phyloP scores from a whole-genome alignment of 1,140 invertebrate genomes.

The Zaprionus lachaisei region DNA sequence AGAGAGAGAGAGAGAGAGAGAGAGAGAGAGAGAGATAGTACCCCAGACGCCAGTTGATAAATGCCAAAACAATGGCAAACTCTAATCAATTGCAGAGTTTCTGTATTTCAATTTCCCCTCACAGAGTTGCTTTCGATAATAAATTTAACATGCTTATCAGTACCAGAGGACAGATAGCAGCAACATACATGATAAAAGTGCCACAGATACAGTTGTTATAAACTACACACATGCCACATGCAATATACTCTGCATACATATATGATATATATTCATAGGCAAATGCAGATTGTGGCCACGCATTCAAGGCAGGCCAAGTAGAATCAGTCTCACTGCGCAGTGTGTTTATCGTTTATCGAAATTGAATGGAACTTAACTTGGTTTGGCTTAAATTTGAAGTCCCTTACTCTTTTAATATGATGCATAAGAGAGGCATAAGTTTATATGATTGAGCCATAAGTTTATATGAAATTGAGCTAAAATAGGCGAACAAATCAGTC shows the following conservation, averaged over 20 bases:
- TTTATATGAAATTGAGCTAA: too few species aligned
- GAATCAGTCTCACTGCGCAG: neutral
- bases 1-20: neutral
- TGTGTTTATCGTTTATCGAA: too few species aligned
- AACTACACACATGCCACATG: neutral
- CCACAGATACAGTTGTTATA: neutral
- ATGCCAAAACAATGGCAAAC: conserved; percentile 20
- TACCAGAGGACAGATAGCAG: conserved; percentile 1
- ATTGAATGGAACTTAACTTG: too few species aligned
- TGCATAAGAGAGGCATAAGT: too few species aligned
- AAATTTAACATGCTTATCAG: conserved; percentile 56
- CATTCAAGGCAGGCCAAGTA: neutral
- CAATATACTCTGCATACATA: too few species aligned
- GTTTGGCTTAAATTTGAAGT: too few species aligned
- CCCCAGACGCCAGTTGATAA: conserved; percentile 7
- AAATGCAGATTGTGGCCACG: neutral
- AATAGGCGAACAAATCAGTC: too few species aligned
- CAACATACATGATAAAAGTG: neutral
- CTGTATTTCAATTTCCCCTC: neutral
- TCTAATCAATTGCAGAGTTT: conserved; percentile 11
- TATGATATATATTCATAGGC: neutral
- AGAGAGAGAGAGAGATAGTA: too few species aligned
- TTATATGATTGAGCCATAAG: too few species aligned
- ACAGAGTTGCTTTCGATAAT: conserved; percentile 29
- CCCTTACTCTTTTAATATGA: too few species aligned